Evolutionary conservation across 2,888 invertebrate species (phyloP), one percentile per base, ranked within the genome.

Genomic region (Stenichneumon culpator): DNA sequence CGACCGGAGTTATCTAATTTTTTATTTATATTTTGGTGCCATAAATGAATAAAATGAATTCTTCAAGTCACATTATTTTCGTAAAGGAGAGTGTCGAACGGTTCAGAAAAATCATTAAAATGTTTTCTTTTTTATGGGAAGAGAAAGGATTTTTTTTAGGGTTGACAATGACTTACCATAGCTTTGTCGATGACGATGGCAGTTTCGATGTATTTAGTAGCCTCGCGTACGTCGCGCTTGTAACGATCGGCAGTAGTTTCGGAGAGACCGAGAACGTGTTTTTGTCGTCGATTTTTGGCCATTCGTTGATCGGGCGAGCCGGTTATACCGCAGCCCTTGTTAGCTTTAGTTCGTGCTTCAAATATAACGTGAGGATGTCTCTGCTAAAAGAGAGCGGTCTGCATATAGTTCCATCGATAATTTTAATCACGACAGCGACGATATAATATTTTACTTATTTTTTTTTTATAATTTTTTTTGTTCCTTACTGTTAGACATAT

Each of bases 291-390:
- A 92, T 94, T 90, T 92, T 96, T 96, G 93, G 96, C 96, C 88
- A 95, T 94, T 73, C 97, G 95, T 96, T 97, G 97, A 93, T 98
- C 97, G 93, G 97, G 95, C 92, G 95, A 96, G 82, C 96, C 96
- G 79, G 96, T 95, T 95, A 97, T 98, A 92, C 98, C 99, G 94
- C 99, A 99, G 77, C 97, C 98, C 94, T 98, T 98, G 95, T 97
- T 97, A 89, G 97, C 97, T 94, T 98, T 98, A 83, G 97, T 97
- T 90, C 98, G 96, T 93, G 98, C 98, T 95, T 98, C 98, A 95
- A 98, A 99, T 94, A 99, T 98, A 94, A 99, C 97, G 96, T 99
- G 99, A 93, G 99, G 99, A 96, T 99, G 98, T 95, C 98, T 98
- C 97, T 98, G 97, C 97, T 97, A 97, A 95, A 96, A 96, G 96